Conservation (phyloP, 1,140 invertebrate genomes). For the Ceratosolen fusciceps region DNA sequence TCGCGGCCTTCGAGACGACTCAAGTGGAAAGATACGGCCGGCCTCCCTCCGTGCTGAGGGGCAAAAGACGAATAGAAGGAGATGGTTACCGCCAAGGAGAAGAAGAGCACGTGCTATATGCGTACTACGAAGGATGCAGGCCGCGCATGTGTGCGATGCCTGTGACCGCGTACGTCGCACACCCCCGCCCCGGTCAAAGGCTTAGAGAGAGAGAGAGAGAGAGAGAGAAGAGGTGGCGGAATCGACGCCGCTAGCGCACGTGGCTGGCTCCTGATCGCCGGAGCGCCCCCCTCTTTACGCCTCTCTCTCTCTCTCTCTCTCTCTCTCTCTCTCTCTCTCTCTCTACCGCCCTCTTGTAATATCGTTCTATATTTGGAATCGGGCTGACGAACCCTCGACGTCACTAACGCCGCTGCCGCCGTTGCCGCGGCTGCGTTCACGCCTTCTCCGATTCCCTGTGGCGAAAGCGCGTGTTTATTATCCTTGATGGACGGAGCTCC, state of each 20-base stretch:
- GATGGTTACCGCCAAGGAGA: too few relatives aligned
- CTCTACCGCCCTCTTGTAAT: too few relatives aligned
- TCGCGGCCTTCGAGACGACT: slow-evolving; percentile 10
- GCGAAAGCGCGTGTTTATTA: background rate
- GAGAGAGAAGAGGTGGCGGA: background rate
- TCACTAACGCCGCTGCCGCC: background rate
- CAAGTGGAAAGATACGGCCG: background rate
- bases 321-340: background rate
- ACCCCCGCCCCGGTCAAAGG: background rate
- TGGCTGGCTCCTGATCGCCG: slow-evolving; percentile 1
- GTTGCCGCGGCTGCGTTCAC: background rate
- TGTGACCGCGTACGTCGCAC: too few relatives aligned
- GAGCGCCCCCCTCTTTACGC: too few relatives aligned
- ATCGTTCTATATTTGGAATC: background rate
- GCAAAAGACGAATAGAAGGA: too few relatives aligned
- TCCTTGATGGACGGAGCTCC: background rate
- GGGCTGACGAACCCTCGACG: background rate
- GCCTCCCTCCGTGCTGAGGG: too few relatives aligned
- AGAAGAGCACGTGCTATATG: background rate
- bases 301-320: too few relatives aligned
- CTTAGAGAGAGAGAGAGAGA: background rate
- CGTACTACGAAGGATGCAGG: background rate
- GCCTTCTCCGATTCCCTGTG: background rate
- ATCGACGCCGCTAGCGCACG: background rate
- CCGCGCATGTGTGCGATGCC: background rate